Conservation (phyloP, 2,113 vertebrate species). For the Clinocottus analis region DNA sequence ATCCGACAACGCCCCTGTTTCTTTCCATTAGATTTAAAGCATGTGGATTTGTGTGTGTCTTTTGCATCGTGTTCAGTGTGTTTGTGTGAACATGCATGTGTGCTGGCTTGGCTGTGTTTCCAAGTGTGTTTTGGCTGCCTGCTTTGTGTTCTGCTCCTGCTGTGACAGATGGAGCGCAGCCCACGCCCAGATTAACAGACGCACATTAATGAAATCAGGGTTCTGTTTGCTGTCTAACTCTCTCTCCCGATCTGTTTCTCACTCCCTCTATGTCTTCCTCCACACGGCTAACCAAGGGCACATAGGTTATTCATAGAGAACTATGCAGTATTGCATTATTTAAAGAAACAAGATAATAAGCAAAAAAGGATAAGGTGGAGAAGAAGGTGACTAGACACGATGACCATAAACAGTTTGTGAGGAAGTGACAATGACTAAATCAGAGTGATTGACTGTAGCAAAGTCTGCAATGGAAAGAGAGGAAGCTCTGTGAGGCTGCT, state of each 20-base stretch:
- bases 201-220: slow-evolving; percentile 75
- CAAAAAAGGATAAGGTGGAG: slow-evolving; percentile 20
- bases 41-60: slow-evolving; percentile 25
- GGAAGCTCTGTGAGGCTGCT: slow-evolving; percentile 56
- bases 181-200: slow-evolving; percentile 80
- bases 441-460: slow-evolving; percentile 42
- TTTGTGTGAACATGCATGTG: slow-evolving; percentile 16
- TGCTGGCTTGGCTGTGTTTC: slow-evolving; percentile 36
- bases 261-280: slow-evolving; percentile 17
- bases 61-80: slow-evolving; percentile 19
- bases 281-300: slow-evolving; percentile 22
- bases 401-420: slow-evolving; percentile 11
- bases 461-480: slow-evolving; percentile 40
- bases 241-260: slow-evolving; percentile 37
- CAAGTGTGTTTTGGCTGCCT: slow-evolving; percentile 62
- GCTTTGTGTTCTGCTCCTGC: slow-evolving; percentile 68
- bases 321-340: slow-evolving; percentile 18
- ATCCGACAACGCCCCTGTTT: slow-evolving; percentile 47
- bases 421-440: slow-evolving; percentile 41
- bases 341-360: slow-evolving; percentile 8
- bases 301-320: slow-evolving; percentile 23
- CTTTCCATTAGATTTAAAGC: slow-evolving; percentile 2
- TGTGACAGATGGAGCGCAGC: slow-evolving; percentile 79
- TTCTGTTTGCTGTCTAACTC: slow-evolving; percentile 48
- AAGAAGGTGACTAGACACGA: neutral